Percentiles rank a stretch among this genome's conserved stretches.
Evolutionary conservation across 2,888 invertebrate genomes (phyloP).

Genomic region (Erynnis tages): DNA sequence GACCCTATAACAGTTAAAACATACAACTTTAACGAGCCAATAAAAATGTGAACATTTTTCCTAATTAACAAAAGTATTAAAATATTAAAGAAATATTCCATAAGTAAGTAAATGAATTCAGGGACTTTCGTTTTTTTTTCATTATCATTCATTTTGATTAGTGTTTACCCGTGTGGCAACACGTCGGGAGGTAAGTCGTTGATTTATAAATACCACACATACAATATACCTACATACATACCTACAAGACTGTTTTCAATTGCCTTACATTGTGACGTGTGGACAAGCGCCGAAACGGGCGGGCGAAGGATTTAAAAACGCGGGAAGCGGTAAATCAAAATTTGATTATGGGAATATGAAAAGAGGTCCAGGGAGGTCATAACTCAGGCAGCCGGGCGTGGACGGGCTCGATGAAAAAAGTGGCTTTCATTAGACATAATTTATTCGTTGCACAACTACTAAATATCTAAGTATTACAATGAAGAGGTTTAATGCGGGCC

Average conservation of each 20-base stretch:
- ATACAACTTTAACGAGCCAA: too few relatives aligned
- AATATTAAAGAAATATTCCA: too few relatives aligned
- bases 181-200: slow-evolving; percentile 3
- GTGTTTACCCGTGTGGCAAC: too few relatives aligned
- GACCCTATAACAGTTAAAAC: too few relatives aligned
- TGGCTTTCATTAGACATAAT: slow-evolving; percentile 55
- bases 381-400: slow-evolving; percentile 54
- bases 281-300: slow-evolving; percentile 40
- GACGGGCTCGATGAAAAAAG: slow-evolving; percentile 52
- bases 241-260: slow-evolving; percentile 39
- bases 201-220: too few relatives aligned
- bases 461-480: slow-evolving; percentile 70
- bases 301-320: slow-evolving; percentile 58
- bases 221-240: slow-evolving; percentile 3
- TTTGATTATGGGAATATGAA: slow-evolving; percentile 63
- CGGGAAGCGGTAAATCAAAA: slow-evolving; percentile 65
- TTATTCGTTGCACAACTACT: slow-evolving; percentile 61
- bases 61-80: too few relatives aligned
- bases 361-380: slow-evolving; percentile 52
- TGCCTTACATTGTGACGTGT: slow-evolving; percentile 52
- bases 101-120: too few relatives aligned
- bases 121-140: too few relatives aligned
- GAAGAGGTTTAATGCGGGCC: slow-evolving; percentile 56
- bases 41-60: too few relatives aligned
- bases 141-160: not conserved